Base-by-base conservation (phyloP, 2,797 vertebrate genomes). In the Adelosebastes latens region DNA sequence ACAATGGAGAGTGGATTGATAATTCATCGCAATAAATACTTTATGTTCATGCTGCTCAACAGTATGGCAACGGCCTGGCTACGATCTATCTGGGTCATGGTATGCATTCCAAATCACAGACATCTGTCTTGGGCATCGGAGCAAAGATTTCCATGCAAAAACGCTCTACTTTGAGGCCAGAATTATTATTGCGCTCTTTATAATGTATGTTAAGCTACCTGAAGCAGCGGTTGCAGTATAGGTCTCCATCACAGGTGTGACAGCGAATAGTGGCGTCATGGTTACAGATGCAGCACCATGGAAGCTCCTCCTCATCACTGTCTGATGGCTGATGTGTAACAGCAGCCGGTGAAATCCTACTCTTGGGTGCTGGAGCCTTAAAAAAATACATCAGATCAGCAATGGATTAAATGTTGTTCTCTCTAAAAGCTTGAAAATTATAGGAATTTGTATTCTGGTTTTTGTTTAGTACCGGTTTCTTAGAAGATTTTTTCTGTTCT, bases 221-320 rank as follows among this genome's bases (percentile, higher is more conserved):
- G 95, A 99, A 99, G 91, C 99, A 99, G 84, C 95, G 97, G 79
- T 94, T 94, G 87, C 99, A 99, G 92, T 96, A 99, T 32, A 99
- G 96, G 85, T 99, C 98, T 60, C 96, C 96, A 0, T 98, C 97
- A 1, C 99, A 99, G 66, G 96, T 97, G 46, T 97, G 94, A 81
- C 98, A 99, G 75, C 97, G 97, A 69, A 99, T 69, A 4, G 89
- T 89, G 67, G 98, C 98, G 3, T 99, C 96, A 49, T 96, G 94
- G 0, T 98, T 98, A 90, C 99, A 99, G 94, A 99, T 98, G 90
- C 97, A 98, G 91, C 99, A 99, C 99, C 99, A 99, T 12, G 98
- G 98, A 81, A 99, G 95, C 89, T 99, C 97, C 3, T 99, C 97
- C 0, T 97, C 97, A 20, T 97, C 96, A 5, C 95, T 96, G 82